Evolutionary conservation across 2,888 invertebrate species (phyloP).

Genomic region (Harpalus rufipes): DNA sequence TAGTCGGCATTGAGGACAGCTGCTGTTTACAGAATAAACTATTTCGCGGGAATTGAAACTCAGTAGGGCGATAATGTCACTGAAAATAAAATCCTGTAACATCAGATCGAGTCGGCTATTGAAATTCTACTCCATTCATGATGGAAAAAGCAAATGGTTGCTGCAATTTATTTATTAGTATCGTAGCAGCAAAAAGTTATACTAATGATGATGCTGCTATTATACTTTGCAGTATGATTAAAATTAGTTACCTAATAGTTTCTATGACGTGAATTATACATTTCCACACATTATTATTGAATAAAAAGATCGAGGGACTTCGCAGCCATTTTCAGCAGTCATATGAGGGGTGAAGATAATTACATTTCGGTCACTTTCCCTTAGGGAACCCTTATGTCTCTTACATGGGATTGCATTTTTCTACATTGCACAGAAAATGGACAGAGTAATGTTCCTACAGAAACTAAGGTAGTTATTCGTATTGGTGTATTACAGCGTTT

Average conservation of each 20-base stretch:
- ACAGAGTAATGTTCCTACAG: not conserved
- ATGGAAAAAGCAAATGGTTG: not conserved
- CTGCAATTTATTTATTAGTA: not conserved
- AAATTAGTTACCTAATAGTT: not conserved
- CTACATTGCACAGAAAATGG: not conserved
- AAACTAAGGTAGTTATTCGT: too few species aligned
- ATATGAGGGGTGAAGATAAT: constrained; percentile 9
- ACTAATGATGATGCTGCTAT: constrained; percentile 4
- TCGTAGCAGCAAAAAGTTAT: not conserved
- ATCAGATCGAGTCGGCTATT: not conserved
- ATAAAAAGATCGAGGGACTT: not conserved
- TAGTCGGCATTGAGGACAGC: constrained; percentile 44
- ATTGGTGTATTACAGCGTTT: too few species aligned
- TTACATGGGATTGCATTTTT: constrained; percentile 13
- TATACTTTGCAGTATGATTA: not conserved
- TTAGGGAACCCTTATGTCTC: not conserved
- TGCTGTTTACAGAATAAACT: constrained; percentile 41
- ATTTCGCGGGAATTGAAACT: constrained; percentile 38
- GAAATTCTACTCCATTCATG: not conserved
- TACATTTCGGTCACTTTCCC: not conserved
- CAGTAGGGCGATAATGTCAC: constrained; percentile 26
- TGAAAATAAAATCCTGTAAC: constrained; percentile 17
- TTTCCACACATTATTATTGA: constrained; percentile 1
- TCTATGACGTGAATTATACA: constrained; percentile 2
- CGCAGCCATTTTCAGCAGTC: not conserved